These are phyloP conservation scores for Eira barbara DNA, from an alignment of 2,113 vertebrate genomes.

Conservation along the genomic window DNA sequence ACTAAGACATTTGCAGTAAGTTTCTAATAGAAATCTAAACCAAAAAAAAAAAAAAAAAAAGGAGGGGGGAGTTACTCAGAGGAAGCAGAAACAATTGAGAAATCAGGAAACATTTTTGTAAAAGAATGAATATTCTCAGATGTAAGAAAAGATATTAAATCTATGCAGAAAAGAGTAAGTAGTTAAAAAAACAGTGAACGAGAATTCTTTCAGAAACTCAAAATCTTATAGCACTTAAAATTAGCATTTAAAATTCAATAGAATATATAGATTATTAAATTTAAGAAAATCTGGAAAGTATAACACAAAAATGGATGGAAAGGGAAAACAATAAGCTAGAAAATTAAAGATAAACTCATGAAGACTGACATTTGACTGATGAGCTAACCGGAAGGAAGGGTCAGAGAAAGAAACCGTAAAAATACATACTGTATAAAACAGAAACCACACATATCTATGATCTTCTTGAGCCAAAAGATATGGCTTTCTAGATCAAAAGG, in stretches of 20 bases:
- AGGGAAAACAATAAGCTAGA: neutral
- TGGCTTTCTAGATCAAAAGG: neutral
- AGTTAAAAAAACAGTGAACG: neutral
- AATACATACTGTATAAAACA: neutral
- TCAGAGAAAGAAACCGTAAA: neutral
- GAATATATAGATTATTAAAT: neutral
- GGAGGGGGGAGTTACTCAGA: neutral
- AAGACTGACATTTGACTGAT: neutral
- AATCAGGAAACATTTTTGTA: neutral
- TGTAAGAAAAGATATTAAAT: neutral
- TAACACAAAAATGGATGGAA: neutral
- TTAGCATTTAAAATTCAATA: neutral
- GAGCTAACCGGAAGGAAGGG: neutral
- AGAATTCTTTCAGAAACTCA: slow-evolving; percentile 5
- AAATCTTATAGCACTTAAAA: neutral
- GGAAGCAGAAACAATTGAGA: neutral
- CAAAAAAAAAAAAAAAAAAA: too few relatives aligned
- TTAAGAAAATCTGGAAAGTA: neutral
- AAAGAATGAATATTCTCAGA: neutral
- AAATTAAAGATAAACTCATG: slow-evolving; percentile 1
- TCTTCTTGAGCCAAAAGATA: neutral
- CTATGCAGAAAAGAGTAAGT: neutral
- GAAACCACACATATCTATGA: neutral
- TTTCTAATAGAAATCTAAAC: neutral
- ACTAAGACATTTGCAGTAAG: neutral